A percentile compares a stretch with the other conserved stretches of the same genome.
phyloP scores from a whole-genome alignment of 2,888 invertebrate species.

The Drosophila demipolita region DNA sequence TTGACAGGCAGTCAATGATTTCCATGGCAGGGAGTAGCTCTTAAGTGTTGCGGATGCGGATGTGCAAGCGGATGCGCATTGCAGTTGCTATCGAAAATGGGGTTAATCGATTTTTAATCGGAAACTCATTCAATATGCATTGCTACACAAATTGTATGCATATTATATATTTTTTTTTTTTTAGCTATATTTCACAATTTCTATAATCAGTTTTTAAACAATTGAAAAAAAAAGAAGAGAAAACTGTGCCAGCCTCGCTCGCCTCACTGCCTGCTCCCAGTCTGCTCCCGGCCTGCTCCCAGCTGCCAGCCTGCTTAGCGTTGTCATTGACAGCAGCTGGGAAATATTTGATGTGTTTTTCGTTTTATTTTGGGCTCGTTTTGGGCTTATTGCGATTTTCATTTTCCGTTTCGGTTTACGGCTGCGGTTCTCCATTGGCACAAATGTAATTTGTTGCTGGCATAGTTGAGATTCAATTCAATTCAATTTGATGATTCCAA shows the following conservation, averaged over 20 bases:
- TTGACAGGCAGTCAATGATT: slow-evolving; percentile 60
- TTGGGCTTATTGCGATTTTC: slow-evolving; percentile 56
- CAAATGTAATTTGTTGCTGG: slow-evolving; percentile 55
- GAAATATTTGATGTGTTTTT: slow-evolving; percentile 9
- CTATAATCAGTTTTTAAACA: not conserved
- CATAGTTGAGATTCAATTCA: slow-evolving; percentile 21
- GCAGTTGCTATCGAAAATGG: slow-evolving; percentile 84
- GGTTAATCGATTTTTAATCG: slow-evolving; percentile 84
- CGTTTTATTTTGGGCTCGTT: slow-evolving; percentile 13
- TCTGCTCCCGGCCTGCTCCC: not conserved
- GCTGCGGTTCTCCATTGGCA: slow-evolving; percentile 47
- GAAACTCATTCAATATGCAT: slow-evolving; percentile 82
- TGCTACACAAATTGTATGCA: slow-evolving; percentile 66
- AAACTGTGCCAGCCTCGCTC: not conserved
- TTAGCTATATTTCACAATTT: not conserved
- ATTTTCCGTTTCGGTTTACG: slow-evolving; percentile 51
- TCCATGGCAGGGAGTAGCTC: not conserved
- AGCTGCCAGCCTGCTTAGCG: slow-evolving; percentile 34
- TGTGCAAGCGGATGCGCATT: slow-evolving; percentile 76
- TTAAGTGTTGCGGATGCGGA: not conserved
- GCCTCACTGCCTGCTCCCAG: not conserved
- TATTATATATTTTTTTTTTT: not conserved
- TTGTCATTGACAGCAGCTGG: slow-evolving; percentile 61
- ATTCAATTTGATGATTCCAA: slow-evolving; percentile 15
- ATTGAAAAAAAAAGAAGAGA: not conserved